phyloP scores from a whole-genome alignment of 2,113 vertebrate species.

The Nanorana parkeri region DNA sequence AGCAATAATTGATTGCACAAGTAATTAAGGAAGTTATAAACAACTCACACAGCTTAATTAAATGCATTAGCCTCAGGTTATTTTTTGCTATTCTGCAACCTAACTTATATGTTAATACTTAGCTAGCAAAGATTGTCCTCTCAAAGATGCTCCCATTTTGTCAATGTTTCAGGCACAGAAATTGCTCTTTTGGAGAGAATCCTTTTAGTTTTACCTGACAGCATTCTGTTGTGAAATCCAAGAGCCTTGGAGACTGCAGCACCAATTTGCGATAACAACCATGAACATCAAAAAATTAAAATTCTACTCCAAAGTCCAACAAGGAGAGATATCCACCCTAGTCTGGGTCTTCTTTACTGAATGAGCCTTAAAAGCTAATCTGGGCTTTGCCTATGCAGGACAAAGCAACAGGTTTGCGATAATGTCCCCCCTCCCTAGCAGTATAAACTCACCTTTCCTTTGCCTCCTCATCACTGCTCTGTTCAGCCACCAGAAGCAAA shows the following conservation, averaged over 20 bases:
- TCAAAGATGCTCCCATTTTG: slow-evolving; percentile 57
- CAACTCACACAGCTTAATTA: slow-evolving; percentile 72
- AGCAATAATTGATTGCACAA: slow-evolving; percentile 77
- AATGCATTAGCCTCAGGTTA: slow-evolving; percentile 67
- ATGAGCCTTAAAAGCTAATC: no score
- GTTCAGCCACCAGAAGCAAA: no score
- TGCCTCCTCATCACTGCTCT: no score
- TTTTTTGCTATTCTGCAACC: slow-evolving; percentile 72
- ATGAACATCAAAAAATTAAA: slow-evolving; percentile 12
- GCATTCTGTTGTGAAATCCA: slow-evolving; percentile 21
- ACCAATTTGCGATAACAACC: slow-evolving; percentile 20
- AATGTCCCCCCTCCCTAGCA: no score
- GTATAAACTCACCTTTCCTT: no score
- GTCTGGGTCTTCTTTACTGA: no score
- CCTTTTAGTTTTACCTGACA: slow-evolving; percentile 38
- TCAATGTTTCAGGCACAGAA: slow-evolving; percentile 26
- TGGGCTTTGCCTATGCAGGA: no score
- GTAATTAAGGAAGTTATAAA: slow-evolving; percentile 78
- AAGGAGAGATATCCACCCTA: no score
- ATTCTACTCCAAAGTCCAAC: slow-evolving; percentile 15
- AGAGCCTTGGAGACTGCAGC: slow-evolving; percentile 4
- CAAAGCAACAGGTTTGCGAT: no score
- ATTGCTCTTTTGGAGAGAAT: slow-evolving; percentile 27
- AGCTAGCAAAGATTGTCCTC: slow-evolving; percentile 69
- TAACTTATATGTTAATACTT: slow-evolving; percentile 69